These are phyloP conservation scores for Megaceryle maxima DNA, from an alignment of 2,113 vertebrate species.

Conservation along the genomic window DNA sequence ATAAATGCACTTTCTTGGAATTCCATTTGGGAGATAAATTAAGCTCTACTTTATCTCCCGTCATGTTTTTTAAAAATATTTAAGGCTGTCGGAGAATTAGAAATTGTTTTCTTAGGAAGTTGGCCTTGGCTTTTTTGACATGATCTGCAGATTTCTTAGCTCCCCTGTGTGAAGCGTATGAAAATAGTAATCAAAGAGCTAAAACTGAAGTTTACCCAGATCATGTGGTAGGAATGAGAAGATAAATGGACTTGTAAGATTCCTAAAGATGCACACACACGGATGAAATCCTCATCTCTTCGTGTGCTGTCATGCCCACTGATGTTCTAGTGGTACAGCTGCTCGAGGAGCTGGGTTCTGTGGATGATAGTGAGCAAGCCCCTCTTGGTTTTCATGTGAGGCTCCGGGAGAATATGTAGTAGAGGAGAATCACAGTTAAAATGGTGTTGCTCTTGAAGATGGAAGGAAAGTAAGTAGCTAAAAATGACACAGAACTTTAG, in stretches of 20 bases:
- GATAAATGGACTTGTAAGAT: not conserved
- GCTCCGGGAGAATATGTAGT: not conserved
- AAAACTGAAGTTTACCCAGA: not conserved
- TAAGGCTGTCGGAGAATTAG: not conserved
- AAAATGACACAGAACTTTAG: not conserved
- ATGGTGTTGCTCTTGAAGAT: not conserved
- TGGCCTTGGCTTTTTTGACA: not conserved
- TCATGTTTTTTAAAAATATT: not conserved
- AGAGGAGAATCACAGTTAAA: not conserved
- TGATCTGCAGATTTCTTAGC: not conserved
- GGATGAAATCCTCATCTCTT: not conserved
- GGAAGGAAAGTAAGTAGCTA: not conserved
- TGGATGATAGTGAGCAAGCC: not conserved
- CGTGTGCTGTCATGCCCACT: not conserved
- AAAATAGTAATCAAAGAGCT: not conserved
- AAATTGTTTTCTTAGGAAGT: not conserved
- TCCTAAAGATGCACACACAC: not conserved
- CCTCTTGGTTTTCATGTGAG: not conserved
- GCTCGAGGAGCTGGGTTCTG: not conserved
- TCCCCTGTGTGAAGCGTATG: too few species aligned
- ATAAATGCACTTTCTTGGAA: not conserved
- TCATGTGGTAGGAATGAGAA: not conserved
- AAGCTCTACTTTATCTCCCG: not conserved
- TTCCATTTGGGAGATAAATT: not conserved
- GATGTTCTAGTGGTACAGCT: accelerated